Conservation (phyloP, 2,888 invertebrate species). For the Endotricha flammealis region DNA sequence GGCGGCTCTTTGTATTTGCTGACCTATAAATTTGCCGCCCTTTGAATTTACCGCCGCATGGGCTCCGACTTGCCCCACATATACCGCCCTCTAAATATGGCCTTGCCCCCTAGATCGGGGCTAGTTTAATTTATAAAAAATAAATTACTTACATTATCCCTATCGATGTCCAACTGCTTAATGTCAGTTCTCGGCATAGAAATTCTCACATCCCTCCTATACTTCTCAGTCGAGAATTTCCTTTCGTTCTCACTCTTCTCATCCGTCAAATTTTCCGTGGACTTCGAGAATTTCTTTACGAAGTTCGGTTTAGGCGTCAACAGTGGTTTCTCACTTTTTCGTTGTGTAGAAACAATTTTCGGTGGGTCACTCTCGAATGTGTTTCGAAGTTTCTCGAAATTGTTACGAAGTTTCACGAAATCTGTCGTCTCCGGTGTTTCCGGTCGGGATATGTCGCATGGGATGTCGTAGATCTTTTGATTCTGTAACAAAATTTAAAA, state of each 20-base stretch:
- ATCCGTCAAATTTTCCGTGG: conserved; percentile 27
- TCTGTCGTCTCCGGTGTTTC: conserved; percentile 41
- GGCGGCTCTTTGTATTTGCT: too few relatives aligned
- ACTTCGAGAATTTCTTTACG: conserved; percentile 27
- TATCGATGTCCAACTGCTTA: conserved; percentile 58
- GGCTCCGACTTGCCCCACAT: too few relatives aligned
- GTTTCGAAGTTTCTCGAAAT: conserved; percentile 41
- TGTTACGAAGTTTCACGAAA: conserved; percentile 51
- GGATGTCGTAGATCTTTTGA: conserved; percentile 58
- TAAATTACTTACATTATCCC: conserved; percentile 61
- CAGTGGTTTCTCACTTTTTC: conserved; percentile 22
- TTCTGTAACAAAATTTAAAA: conserved; percentile 53
- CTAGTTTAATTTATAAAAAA: background rate
- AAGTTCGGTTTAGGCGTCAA: conserved; percentile 39
- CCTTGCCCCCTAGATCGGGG: too few relatives aligned
- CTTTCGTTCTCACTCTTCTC: conserved; percentile 36
- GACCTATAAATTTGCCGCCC: too few relatives aligned
- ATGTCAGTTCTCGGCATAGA: conserved; percentile 44
- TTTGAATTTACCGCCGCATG: too few relatives aligned
- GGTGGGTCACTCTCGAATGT: conserved; percentile 12
- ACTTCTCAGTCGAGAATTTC: conserved; percentile 44
- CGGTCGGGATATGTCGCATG: conserved; percentile 38
- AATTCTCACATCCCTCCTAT: conserved; percentile 23
- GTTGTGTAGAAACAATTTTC: too few relatives aligned
- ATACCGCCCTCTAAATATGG: too few relatives aligned